phyloP scores from a whole-genome alignment of 2,888 invertebrate species.

The Seladonia tumulorum region DNA sequence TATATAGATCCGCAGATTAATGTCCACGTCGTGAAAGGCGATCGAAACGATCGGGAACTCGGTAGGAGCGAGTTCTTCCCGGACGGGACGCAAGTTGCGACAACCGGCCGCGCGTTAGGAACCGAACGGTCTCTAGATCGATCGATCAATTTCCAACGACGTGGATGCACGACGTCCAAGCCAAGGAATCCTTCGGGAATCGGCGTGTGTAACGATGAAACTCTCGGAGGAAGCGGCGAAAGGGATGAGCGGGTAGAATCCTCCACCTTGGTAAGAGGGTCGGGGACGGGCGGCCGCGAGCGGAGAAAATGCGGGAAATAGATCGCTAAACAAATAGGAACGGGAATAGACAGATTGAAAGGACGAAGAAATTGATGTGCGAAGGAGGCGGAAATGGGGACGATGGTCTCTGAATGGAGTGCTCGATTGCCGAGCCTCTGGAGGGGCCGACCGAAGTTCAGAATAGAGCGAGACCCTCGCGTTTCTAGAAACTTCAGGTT shows the following conservation, averaged over 20 bases:
- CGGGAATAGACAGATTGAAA: conserved; percentile 50
- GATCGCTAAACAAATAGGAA: conserved; percentile 55
- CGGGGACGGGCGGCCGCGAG: conserved; percentile 23
- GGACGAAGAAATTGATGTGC: conserved; percentile 49
- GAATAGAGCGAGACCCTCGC: conserved; percentile 3
- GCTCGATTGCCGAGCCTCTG: conserved; percentile 15
- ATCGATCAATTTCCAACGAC: conserved; percentile 67
- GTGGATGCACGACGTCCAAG: conserved; percentile 11
- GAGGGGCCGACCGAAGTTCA: background rate
- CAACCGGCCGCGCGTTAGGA: conserved; percentile 33
- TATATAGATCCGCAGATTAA: background rate
- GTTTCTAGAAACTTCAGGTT: background rate
- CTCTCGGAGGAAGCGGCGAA: conserved; percentile 30
- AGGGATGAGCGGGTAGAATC: conserved; percentile 4
- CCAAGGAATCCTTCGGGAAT: conserved; percentile 48
- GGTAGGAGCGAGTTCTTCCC: background rate
- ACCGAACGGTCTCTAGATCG: conserved; percentile 29
- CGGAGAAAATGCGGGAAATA: conserved; percentile 51
- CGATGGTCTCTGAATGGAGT: conserved; percentile 27
- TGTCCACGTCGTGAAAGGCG: background rate
- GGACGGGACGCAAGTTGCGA: background rate
- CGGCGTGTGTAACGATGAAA: conserved; percentile 20
- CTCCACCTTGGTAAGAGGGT: conserved; percentile 24
- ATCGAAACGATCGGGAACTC: background rate
- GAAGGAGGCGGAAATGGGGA: conserved; percentile 26